Evolutionary conservation across 2,888 invertebrate species (phyloP).

Genomic region (Leptarthrus brevirostris): DNA sequence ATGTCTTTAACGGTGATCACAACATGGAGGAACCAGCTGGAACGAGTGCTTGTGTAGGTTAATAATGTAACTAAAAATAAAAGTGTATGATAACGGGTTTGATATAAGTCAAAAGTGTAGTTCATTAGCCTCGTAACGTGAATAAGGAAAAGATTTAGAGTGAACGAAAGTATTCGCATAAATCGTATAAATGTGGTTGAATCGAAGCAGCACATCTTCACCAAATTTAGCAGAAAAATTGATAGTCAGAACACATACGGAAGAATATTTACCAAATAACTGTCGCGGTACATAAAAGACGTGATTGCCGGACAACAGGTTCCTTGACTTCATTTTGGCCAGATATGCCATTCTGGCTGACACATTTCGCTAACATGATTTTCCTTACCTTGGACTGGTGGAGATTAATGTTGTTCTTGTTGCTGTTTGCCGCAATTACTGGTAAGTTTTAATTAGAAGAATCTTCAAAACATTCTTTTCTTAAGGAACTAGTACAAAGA

Average conservation of each 20-base stretch:
- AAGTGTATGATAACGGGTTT: not conserved
- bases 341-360: conserved; percentile 6
- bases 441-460: not conserved
- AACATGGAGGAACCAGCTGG: not conserved
- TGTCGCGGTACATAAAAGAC: conserved; percentile 10
- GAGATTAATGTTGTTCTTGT: conserved; percentile 12
- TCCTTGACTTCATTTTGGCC: not conserved
- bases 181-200: conserved; percentile 24
- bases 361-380: not conserved
- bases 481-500: too few species aligned
- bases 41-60: conserved; percentile 3
- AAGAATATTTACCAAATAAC: not conserved
- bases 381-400: conserved; percentile 1
- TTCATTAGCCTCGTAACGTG: not conserved
- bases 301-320: not conserved
- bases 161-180: conserved; percentile 1
- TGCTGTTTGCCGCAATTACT: conserved; percentile 18
- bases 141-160: not conserved
- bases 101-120: not conserved
- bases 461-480: not conserved
- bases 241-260: conserved; percentile 10
- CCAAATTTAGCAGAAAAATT: conserved; percentile 20
- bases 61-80: not conserved
- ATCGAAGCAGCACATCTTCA: conserved; percentile 12
- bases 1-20: not conserved